Evolutionary conservation across 2,797 vertebrate genomes (phyloP).

Genomic region (Notolepis coatsorum): DNA sequence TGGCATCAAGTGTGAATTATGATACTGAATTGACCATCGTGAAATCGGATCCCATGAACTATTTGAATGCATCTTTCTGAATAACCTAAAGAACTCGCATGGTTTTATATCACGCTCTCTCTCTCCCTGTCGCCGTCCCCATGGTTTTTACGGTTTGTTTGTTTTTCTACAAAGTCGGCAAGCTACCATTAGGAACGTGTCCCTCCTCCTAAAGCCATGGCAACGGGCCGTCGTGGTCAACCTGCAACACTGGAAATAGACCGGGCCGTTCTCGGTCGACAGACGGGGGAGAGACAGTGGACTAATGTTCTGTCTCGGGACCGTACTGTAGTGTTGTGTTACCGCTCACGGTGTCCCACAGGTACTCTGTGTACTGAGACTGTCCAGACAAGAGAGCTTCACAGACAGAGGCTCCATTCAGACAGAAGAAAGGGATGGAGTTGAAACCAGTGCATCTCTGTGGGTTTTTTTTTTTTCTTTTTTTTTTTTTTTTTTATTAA

Average conservation of each 20-base stretch:
- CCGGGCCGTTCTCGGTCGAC: slow-evolving; percentile 11
- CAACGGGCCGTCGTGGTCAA: slow-evolving; percentile 22
- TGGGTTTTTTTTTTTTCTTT: slow-evolving; percentile 40
- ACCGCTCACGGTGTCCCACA: slow-evolving; percentile 29
- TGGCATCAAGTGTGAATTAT: too few relatives aligned
- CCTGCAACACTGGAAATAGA: slow-evolving; percentile 43
- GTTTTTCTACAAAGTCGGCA: slow-evolving; percentile 34
- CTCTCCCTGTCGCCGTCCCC: slow-evolving; percentile 22
- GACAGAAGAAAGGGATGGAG: slow-evolving; percentile 28
- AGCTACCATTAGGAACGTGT: slow-evolving; percentile 46
- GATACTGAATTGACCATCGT: slow-evolving; percentile 49
- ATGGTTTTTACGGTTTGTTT: slow-evolving; percentile 40
- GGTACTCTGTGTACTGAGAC: slow-evolving; percentile 10
- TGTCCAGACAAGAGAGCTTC: slow-evolving; percentile 4
- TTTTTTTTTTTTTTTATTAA: slow-evolving; percentile 51
- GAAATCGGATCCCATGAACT: slow-evolving; percentile 8
- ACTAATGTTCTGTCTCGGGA: slow-evolving; percentile 30
- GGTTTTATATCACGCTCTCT: neutral
- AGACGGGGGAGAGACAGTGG: slow-evolving; percentile 13
- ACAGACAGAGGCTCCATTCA: slow-evolving; percentile 41
- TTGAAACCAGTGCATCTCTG: slow-evolving; percentile 46
- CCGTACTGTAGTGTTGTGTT: slow-evolving; percentile 43
- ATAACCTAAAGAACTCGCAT: neutral
- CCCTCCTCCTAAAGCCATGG: slow-evolving; percentile 26
- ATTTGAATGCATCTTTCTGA: slow-evolving; percentile 42